Evolutionary conservation across 2,888 invertebrate species (phyloP).

Genomic region (Spisula subtruncata): DNA sequence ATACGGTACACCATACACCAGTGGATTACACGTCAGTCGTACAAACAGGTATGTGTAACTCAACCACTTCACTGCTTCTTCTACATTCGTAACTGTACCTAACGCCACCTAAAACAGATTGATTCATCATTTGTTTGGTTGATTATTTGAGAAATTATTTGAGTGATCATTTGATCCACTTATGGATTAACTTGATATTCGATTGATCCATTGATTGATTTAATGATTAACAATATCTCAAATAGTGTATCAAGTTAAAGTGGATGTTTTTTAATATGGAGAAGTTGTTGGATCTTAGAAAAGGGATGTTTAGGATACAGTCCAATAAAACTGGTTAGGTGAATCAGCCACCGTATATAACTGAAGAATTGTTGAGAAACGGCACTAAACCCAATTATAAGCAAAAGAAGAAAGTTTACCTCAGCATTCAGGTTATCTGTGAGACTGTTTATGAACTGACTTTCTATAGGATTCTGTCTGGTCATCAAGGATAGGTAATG

Average conservation of each 20-base stretch:
- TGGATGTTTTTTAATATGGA: too few relatives aligned
- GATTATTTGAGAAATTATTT: not conserved
- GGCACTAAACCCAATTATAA: too few relatives aligned
- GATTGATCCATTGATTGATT: too few relatives aligned
- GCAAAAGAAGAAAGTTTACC: conserved; percentile 88
- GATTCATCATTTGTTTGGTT: not conserved
- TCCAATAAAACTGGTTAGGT: too few relatives aligned
- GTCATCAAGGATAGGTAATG: conserved; percentile 98
- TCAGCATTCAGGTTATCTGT: conserved; percentile 99
- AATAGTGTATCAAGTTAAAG: too few relatives aligned
- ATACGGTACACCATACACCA: conserved; percentile 92
- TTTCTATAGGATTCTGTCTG: conserved; percentile 99
- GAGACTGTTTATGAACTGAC: conserved; percentile 96
- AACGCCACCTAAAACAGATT: conserved; percentile 91
- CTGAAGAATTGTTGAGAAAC: too few relatives aligned
- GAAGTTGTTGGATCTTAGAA: too few relatives aligned
- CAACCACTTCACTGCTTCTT: conserved; percentile 99
- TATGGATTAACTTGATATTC: too few relatives aligned
- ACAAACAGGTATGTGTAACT: conserved; percentile 98
- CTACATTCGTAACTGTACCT: conserved; percentile 98
- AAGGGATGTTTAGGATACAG: too few relatives aligned
- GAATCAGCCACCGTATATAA: too few relatives aligned
- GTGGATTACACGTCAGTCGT: conserved; percentile 96
- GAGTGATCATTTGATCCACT: not conserved
- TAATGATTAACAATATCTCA: too few relatives aligned